Evolutionary conservation across 2,888 invertebrate species (phyloP), one percentile per base, ranked within the genome.

Genomic region (Incurvaria masculella): DNA sequence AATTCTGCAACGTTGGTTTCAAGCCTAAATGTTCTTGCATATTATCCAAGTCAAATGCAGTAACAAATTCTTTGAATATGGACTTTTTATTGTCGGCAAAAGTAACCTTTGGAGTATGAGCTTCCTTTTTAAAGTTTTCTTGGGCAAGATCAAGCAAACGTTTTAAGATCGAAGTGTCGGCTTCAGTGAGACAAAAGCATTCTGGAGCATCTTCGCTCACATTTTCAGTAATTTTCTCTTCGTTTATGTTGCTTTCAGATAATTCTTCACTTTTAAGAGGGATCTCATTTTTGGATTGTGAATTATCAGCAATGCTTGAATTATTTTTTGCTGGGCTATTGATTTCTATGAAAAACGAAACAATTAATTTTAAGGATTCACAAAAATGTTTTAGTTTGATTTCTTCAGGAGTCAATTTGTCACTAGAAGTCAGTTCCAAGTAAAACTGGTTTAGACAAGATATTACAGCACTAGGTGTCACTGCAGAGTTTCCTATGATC

Each of bases 111-210:
- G 69, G 59, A 21, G 74, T 69, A 60, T 59, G 71, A 48, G 66
- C 63, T 53, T 69, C 65, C 55, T 72, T 72, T 50, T 65, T 65
- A 68, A 69, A 58, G 61, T 61, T 72, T 56, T 78, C 74, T 55
- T 74, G 76, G 10, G 82, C 76, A 51, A 87, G 67, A 57, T 84
- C 80, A 38, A 87, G 64, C 43, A 88, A 64, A 57, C 83, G 81
- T 64, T 87, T 85, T 44, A 88, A 72, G 52, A 83, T 84, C 50
- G 80, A 79, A 59, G 82, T 78, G 60, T 87, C 82, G 57, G 81
- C 80, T 55, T 76, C 74, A 45, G 81, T 69, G 21, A 82, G 69
- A 53, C 68, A 65, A 53, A 72, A 73, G 42, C 56, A 39, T 18
- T 48, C 14, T 51, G 33, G 3, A 21, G 10, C 5, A 17, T 41